Evolutionary conservation across 2,888 invertebrate genomes (phyloP).

Genomic region (Ornithoptera priamus): DNA sequence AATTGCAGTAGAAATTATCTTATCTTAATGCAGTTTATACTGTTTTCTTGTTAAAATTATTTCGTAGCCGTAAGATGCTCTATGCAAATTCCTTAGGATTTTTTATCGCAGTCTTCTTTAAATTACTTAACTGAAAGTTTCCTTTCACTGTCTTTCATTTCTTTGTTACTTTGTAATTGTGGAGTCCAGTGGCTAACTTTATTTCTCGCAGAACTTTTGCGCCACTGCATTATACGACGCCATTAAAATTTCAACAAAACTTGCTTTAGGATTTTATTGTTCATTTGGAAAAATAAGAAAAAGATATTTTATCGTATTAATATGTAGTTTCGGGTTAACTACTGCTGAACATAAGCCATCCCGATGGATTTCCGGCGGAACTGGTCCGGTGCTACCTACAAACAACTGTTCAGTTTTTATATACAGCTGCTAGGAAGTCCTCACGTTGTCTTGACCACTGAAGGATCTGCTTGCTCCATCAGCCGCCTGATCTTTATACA

Average conservation of each 20-base stretch:
- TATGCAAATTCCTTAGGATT: slow-evolving; percentile 3
- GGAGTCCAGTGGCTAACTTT: slow-evolving; percentile 25
- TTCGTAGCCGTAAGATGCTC: background rate
- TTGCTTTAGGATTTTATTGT: background rate
- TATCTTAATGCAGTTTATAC: background rate
- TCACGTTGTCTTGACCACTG: too few relatives aligned
- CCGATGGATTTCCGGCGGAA: too few relatives aligned
- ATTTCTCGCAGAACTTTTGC: slow-evolving; percentile 23
- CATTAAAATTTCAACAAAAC: slow-evolving; percentile 22
- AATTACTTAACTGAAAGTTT: slow-evolving; percentile 25
- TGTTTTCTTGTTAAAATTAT: background rate
- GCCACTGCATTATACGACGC: slow-evolving; percentile 18
- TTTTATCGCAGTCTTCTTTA: slow-evolving; percentile 12
- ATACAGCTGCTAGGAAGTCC: too few relatives aligned
- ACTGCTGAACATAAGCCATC: too few relatives aligned
- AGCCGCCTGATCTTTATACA: too few relatives aligned
- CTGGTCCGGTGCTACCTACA: too few relatives aligned
- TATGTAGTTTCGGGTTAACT: too few relatives aligned
- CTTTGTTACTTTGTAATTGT: slow-evolving; percentile 30
- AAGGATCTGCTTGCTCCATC: too few relatives aligned
- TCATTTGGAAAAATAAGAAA: background rate
- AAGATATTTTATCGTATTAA: too few relatives aligned
- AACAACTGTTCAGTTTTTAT: too few relatives aligned
- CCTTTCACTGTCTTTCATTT: slow-evolving; percentile 21
- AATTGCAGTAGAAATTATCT: too few relatives aligned